phyloP scores from a whole-genome alignment of 1,140 invertebrate genomes.

The Drosophila melanogaster region DNA sequence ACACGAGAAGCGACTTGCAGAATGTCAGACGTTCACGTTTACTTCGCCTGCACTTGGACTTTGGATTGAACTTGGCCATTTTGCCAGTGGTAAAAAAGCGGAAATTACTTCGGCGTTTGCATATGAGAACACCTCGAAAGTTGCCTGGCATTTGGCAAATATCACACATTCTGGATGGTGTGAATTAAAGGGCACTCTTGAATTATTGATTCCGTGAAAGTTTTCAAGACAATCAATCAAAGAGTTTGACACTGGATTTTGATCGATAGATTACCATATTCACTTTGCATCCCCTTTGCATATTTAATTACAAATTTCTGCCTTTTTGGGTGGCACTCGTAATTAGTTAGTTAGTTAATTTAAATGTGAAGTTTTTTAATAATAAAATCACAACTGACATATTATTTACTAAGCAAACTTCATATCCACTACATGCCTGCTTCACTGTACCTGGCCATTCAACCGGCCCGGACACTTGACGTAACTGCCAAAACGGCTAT shows the following conservation, averaged over 20 bases:
- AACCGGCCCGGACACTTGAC: slow-evolving; percentile 32
- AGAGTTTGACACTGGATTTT: slow-evolving; percentile 20
- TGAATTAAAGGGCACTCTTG: slow-evolving; percentile 1
- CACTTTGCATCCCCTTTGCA: slow-evolving; percentile 1
- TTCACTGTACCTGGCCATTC: slow-evolving; percentile 29
- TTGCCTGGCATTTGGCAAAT: slow-evolving; percentile 25
- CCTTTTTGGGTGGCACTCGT: neutral
- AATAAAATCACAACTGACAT: neutral
- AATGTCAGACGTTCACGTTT: slow-evolving; percentile 35
- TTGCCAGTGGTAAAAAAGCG: slow-evolving; percentile 1
- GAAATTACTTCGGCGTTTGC: slow-evolving; percentile 29
- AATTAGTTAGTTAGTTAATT: neutral
- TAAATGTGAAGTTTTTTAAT: neutral
- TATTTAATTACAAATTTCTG: neutral
- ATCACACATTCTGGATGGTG: slow-evolving; percentile 2
- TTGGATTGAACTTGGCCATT: slow-evolving; percentile 29
- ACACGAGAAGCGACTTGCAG: slow-evolving; percentile 5
- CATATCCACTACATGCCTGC: neutral
- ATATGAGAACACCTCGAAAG: slow-evolving; percentile 19
- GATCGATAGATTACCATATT: slow-evolving; percentile 23
- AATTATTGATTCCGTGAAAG: slow-evolving; percentile 39
- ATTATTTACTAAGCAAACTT: neutral
- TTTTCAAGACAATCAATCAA: slow-evolving; percentile 40
- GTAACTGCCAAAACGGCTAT: slow-evolving; percentile 28
- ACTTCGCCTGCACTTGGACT: slow-evolving; percentile 26